These are phyloP conservation scores for Volucella bombylans DNA, from an alignment of 2,888 invertebrate species.

Conservation along the genomic window DNA sequence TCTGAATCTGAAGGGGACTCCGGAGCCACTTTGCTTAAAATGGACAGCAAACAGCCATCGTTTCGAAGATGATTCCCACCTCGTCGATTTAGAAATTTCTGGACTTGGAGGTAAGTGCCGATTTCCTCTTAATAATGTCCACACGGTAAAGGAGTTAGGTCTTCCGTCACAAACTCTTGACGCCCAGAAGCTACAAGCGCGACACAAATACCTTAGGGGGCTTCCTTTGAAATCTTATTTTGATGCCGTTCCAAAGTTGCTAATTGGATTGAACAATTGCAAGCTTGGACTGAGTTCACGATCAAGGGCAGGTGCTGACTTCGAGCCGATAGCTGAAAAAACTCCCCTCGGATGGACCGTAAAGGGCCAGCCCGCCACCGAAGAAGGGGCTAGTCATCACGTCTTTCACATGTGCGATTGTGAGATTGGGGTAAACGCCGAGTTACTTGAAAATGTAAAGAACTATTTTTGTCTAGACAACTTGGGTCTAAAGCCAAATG, in stretches of 20 bases:
- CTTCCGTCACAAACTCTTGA: not conserved
- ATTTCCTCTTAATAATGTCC: slow-evolving; percentile 4
- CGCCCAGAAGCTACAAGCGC: no score
- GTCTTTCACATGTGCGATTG: slow-evolving; percentile 42
- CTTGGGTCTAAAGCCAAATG: slow-evolving; percentile 2
- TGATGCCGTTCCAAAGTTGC: no score
- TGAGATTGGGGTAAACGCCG: slow-evolving; percentile 27
- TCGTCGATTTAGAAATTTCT: slow-evolving; percentile 43
- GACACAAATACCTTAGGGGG: no score
- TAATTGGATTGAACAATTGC: no score
- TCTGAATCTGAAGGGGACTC: slow-evolving; percentile 41
- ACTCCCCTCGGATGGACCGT: no score
- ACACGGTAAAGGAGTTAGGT: not conserved
- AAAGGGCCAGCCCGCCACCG: not conserved
- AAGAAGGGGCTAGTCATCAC: slow-evolving; percentile 14
- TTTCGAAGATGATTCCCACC: slow-evolving; percentile 48
- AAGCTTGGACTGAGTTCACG: no score
- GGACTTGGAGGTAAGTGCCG: slow-evolving; percentile 19
- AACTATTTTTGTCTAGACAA: slow-evolving; percentile 50
- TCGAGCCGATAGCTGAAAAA: slow-evolving; percentile 11
- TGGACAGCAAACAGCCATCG: slow-evolving; percentile 56
- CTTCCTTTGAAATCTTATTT: no score
- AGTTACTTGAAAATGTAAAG: slow-evolving; percentile 35
- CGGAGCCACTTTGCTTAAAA: slow-evolving; percentile 54
- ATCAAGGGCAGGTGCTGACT: no score